Evolutionary conservation across 2,888 invertebrate species (phyloP).

Genomic region (Folsomia candida): DNA sequence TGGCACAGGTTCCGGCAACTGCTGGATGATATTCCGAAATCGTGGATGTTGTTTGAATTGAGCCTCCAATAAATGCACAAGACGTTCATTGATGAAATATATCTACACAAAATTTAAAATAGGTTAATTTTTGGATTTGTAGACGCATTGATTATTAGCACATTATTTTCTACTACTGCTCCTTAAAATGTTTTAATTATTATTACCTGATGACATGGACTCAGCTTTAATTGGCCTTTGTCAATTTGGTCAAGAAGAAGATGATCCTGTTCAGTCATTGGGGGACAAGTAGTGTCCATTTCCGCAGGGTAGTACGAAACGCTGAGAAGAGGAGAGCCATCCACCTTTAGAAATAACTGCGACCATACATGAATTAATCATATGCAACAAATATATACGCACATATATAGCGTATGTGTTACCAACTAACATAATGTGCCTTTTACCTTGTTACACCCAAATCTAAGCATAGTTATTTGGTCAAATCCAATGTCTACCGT

Average conservation of each 20-base stretch:
- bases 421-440: no score
- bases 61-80: conserved; percentile 35
- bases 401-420: no score
- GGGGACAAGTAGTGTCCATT: conserved; percentile 26
- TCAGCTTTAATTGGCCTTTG: conserved; percentile 40
- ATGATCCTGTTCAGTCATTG: conserved; percentile 31
- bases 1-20: no score
- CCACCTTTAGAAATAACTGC: conserved; percentile 41
- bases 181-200: background rate
- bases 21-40: conserved; percentile 24
- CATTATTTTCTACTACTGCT: background rate
- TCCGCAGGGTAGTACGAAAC: conserved; percentile 29
- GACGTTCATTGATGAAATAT: conserved; percentile 42
- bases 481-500: conserved; percentile 46
- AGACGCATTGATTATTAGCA: background rate
- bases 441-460: conserved; percentile 40
- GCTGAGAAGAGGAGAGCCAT: conserved; percentile 42
- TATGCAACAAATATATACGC: no score
- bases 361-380: no score
- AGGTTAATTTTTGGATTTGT: no score
- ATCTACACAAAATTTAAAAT: no score
- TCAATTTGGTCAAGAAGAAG: conserved; percentile 44
- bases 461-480: conserved; percentile 38
- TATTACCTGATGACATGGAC: conserved; percentile 40
- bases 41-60: conserved; percentile 44